Evolutionary conservation across 2,113 vertebrate species (phyloP).

Genomic region (Psephotus haematonotus): DNA sequence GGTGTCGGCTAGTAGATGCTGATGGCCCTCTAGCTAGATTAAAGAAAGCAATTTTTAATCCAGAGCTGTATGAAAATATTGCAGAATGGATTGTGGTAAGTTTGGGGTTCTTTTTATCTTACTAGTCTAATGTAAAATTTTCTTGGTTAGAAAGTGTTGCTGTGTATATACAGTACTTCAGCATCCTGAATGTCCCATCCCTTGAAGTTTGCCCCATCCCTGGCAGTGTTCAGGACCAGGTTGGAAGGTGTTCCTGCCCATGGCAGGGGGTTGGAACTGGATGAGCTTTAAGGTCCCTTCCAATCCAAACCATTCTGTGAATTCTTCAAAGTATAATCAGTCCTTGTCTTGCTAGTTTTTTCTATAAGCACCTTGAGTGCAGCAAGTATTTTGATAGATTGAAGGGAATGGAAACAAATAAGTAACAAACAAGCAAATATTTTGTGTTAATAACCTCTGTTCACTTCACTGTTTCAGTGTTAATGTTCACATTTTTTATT

Average conservation of each 20-base stretch:
- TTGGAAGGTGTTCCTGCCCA: not conserved
- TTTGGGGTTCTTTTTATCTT: not conserved
- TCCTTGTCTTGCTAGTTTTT: not conserved
- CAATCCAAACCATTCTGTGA: not conserved
- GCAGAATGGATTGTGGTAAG: conserved; percentile 98
- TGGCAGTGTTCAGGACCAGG: not conserved
- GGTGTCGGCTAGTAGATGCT: conserved; percentile 93
- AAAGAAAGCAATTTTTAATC: conserved; percentile 98
- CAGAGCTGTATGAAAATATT: conserved; percentile 93
- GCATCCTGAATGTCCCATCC: not conserved
- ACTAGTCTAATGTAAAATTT: not conserved
- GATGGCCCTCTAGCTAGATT: conserved; percentile 94
- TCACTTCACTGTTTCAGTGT: not conserved
- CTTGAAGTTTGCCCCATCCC: not conserved
- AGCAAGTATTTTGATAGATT: not conserved
- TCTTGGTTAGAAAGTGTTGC: not conserved
- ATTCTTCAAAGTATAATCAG: not conserved
- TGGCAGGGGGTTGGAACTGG: not conserved
- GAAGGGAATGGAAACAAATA: not conserved
- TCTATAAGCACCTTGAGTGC: not conserved
- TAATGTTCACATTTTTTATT: not conserved
- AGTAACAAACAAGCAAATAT: not conserved
- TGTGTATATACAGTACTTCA: not conserved
- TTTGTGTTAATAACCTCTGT: not conserved
- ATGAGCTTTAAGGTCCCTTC: not conserved